Conservation (phyloP, 2,888 invertebrate genomes). For the Thera britannica region DNA sequence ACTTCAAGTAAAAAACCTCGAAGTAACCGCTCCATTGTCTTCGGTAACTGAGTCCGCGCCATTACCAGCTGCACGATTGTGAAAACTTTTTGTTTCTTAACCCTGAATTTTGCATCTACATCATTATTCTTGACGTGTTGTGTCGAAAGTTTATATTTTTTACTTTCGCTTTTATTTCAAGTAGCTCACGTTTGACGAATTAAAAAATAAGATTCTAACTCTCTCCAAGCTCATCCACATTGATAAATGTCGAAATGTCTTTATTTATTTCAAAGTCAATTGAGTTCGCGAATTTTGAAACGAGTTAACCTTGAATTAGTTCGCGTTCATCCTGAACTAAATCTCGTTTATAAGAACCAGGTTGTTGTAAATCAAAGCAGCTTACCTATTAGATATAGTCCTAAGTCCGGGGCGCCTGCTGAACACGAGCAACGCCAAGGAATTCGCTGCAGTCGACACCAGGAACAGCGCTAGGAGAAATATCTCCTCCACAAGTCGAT, state of each 20-base stretch:
- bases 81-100: conserved; percentile 32
- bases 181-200: conserved; percentile 49
- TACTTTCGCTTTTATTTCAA: conserved; percentile 54
- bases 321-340: conserved; percentile 39
- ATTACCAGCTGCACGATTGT: conserved; percentile 37
- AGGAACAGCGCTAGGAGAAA: conserved; percentile 83
- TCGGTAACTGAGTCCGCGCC: conserved; percentile 1
- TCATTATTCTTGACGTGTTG: conserved; percentile 44
- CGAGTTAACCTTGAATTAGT: conserved; percentile 42
- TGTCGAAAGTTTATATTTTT: conserved; percentile 53
- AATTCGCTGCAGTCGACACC: conserved; percentile 89
- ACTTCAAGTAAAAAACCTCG: conserved; percentile 26
- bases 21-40: conserved; percentile 31
- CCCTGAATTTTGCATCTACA: conserved; percentile 44
- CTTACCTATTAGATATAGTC: conserved; percentile 92
- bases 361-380: conserved; percentile 37
- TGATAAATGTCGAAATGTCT: conserved; percentile 36
- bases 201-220: conserved; percentile 34
- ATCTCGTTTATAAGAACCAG: conserved; percentile 35
- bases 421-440: conserved; percentile 89
- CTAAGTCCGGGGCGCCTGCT: conserved; percentile 89
- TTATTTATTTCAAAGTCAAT: conserved; percentile 33
- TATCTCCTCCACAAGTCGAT: conserved; percentile 78
- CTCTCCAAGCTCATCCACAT: conserved; percentile 43
- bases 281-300: conserved; percentile 44